Evolutionary conservation across 53 echinoderm and acorn worm genomes (phyloP).

Genomic region (Glandiceps talaboti): DNA sequence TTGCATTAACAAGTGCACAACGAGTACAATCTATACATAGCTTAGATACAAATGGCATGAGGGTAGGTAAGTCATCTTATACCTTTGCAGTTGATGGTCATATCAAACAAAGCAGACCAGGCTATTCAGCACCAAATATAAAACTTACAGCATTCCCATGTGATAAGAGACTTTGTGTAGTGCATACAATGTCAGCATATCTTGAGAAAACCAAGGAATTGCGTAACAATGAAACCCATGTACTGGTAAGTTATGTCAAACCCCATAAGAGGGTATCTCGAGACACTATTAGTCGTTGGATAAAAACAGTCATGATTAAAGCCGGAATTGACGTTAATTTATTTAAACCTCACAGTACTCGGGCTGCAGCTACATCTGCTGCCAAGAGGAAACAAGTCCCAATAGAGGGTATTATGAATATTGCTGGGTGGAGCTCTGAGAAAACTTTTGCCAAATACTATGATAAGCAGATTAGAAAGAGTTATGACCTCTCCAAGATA

Average conservation of each 20-base stretch:
- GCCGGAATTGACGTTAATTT: conserved; percentile 13
- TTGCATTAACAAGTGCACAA: conserved; percentile 23
- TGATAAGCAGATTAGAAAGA: too few relatives aligned
- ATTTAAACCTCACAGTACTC: conserved; percentile 27
- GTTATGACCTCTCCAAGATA: too few relatives aligned
- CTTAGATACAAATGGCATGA: conserved; percentile 1
- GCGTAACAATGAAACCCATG: background rate
- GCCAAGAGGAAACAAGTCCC: conserved; percentile 14
- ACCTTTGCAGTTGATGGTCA: background rate
- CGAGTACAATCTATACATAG: conserved; percentile 26
- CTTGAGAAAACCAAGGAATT: background rate
- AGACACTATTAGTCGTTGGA: conserved; percentile 17
- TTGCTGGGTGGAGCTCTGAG: conserved; percentile 10
- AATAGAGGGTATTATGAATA: conserved; percentile 7
- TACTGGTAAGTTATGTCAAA: conserved; percentile 7
- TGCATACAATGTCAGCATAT: conserved; percentile 7
- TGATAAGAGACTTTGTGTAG: conserved; percentile 12
- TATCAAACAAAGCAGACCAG: conserved; percentile 33
- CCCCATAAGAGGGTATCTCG: conserved; percentile 14
- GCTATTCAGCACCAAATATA: conserved; percentile 13
- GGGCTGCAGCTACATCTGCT: conserved; percentile 12
- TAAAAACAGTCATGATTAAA: conserved; percentile 1
- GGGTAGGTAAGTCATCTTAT: conserved; percentile 6
- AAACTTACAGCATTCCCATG: conserved; percentile 8
- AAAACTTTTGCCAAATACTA: conserved; percentile 23